Evolutionary conservation across 2,797 vertebrate species (phyloP).

Genomic region (Cuculus canorus): DNA sequence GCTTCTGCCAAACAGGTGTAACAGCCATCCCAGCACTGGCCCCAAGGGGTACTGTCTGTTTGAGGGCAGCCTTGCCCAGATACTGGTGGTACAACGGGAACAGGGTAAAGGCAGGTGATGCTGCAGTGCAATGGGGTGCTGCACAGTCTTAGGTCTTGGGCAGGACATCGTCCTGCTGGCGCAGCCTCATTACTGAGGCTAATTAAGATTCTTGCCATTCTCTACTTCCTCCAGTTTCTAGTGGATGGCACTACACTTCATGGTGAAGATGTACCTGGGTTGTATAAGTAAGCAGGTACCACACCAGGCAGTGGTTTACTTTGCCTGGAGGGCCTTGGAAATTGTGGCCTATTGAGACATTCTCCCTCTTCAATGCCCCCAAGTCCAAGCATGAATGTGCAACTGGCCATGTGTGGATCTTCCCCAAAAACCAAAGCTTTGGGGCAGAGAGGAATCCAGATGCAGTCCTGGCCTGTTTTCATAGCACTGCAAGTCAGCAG

Average conservation of each 20-base stretch:
- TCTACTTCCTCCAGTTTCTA: neutral
- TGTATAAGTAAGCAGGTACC: neutral
- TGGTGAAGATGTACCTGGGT: rapidly evolving
- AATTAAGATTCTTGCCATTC: neutral
- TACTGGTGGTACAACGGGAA: neutral
- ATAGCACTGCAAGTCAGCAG: neutral
- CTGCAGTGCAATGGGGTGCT: neutral
- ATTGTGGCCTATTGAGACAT: rapidly evolving
- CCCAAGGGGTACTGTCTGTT: rapidly evolving
- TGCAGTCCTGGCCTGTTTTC: neutral
- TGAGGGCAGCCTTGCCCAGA: neutral
- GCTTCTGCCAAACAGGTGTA: neutral
- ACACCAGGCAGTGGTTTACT: neutral
- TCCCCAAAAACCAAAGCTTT: neutral
- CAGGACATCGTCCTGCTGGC: neutral
- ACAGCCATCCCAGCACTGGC: rapidly evolving
- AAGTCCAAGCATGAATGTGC: rapidly evolving
- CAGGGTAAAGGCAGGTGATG: neutral
- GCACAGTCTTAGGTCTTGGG: neutral
- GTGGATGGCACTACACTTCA: neutral
- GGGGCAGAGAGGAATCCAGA: neutral
- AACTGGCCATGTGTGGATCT: neutral
- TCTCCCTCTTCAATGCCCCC: neutral
- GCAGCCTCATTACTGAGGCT: rapidly evolving
- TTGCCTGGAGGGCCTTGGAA: neutral